Evolutionary conservation across 2,113 vertebrate species (phyloP), one percentile per base, ranked within the genome.

Genomic region (Campylomormyrus tamandua): DNA sequence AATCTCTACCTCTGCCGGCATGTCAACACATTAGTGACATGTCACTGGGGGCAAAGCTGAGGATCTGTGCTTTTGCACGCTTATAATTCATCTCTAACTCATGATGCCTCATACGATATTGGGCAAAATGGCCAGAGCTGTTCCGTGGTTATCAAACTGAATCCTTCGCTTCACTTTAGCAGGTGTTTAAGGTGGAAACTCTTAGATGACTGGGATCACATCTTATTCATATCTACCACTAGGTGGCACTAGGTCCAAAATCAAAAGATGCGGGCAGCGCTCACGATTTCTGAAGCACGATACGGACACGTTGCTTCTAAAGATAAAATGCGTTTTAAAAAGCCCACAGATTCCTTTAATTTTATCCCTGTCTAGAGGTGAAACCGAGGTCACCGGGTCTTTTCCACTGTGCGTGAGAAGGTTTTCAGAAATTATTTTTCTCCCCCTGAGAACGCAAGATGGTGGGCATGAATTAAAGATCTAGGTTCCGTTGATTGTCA

Each of bases 161-260:
- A 80, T 42, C 17, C 5, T 80, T 19, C 21, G 35, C 35, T 39
- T 77, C 35, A 42, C 6, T 19, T 80, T 15, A 80, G 31, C 13
- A 39, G 74, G 35, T 42, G 35, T 80, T 39, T 77, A 77, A 35
- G 70, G 27, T 13, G 5, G 35, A 42, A 80, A 31, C 9, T 19
- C 35, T 77, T 39, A 15, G 70, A 39, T 39, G 31, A 19, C 15
- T 2, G 35, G 13, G 35, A 17, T 84, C 39, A 48, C 7, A 6
- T 87, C 49, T n/a, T 87, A 53, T 56, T 86, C 31, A n/a, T 27
- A 15, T 58, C 11, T 15, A 9, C 80, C 89, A 90, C 53, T 62
- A 87, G 89, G 56, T 62, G 89, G 89, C 89, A 90, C 53, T 86
- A 66, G 24, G 2, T 24, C 17, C 80, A 53, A 90, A 84, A 42